Conservation (phyloP, 2,113 vertebrate species). For the Pheucticus melanocephalus region DNA sequence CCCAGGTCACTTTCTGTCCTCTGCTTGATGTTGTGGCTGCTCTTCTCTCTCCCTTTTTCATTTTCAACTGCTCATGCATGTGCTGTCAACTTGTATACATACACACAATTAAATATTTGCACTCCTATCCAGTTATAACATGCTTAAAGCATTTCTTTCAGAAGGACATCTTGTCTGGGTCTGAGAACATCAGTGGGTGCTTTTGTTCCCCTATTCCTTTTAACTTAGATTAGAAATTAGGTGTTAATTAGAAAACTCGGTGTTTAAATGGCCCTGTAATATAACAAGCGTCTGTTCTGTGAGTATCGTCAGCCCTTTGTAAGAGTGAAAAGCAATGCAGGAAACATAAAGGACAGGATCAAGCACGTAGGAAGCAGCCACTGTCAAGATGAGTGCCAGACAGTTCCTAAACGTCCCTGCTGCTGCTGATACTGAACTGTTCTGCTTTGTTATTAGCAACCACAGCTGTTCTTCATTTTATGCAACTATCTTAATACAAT, state of each 20-base stretch:
- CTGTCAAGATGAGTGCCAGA: neutral
- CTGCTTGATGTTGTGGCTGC: neutral
- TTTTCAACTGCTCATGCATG: neutral
- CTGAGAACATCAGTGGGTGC: neutral
- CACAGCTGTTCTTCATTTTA: neutral
- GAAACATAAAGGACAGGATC: neutral
- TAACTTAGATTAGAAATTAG: neutral
- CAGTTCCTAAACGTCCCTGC: neutral
- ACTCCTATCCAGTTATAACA: neutral
- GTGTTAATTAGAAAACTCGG: neutral
- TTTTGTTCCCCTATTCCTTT: neutral
- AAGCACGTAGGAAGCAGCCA: fast-evolving
- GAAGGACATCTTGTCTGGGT: neutral
- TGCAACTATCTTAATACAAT: neutral
- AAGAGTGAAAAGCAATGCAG: neutral
- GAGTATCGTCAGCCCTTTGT: neutral
- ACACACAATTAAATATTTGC: neutral
- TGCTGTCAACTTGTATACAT: neutral
- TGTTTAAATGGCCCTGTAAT: neutral
- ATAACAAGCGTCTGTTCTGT: neutral
- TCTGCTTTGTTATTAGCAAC: neutral
- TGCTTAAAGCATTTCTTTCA: neutral
- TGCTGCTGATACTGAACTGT: neutral
- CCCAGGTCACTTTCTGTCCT: neutral
- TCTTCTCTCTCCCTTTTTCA: neutral